These are phyloP conservation scores for Archips xylosteana DNA, from an alignment of 2,888 invertebrate species.

Conservation along the genomic window DNA sequence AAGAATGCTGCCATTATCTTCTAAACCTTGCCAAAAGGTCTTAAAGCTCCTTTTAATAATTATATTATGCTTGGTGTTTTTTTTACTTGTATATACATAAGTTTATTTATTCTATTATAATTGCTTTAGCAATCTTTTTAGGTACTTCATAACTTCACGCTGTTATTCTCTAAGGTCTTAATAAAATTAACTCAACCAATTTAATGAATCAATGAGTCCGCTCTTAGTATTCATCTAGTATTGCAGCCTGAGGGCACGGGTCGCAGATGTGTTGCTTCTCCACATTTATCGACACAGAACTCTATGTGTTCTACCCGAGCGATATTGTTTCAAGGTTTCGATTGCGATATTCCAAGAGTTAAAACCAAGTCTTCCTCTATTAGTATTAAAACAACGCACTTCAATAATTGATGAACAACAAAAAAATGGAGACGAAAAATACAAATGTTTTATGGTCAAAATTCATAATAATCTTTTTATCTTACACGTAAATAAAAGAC, in stretches of 20 bases:
- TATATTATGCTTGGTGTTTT: no score
- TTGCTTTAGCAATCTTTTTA: not conserved
- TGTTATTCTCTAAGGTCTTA: not conserved
- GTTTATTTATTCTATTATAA: not conserved
- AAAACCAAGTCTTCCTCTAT: no score
- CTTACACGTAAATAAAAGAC: no score
- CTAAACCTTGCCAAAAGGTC: no score
- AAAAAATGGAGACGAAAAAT: no score
- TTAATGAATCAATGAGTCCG: slow-evolving; percentile 17
- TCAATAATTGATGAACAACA: no score
- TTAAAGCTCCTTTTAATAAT: no score
- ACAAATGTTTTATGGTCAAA: no score
- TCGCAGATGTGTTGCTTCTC: slow-evolving; percentile 57
- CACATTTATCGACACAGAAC: slow-evolving; percentile 52
- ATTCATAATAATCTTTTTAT: no score
- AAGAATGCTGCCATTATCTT: no score
- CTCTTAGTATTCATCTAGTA: slow-evolving; percentile 61
- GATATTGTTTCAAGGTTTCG: slow-evolving; percentile 30
- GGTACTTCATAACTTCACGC: not conserved
- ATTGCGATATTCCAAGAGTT: not conserved
- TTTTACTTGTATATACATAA: no score
- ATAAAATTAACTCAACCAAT: slow-evolving; percentile 16
- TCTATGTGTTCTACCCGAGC: slow-evolving; percentile 43
- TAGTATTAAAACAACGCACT: no score
- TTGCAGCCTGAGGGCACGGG: slow-evolving; percentile 54